Conservation (phyloP, 2,797 vertebrate genomes). For the Neomorphus geoffroyi region DNA sequence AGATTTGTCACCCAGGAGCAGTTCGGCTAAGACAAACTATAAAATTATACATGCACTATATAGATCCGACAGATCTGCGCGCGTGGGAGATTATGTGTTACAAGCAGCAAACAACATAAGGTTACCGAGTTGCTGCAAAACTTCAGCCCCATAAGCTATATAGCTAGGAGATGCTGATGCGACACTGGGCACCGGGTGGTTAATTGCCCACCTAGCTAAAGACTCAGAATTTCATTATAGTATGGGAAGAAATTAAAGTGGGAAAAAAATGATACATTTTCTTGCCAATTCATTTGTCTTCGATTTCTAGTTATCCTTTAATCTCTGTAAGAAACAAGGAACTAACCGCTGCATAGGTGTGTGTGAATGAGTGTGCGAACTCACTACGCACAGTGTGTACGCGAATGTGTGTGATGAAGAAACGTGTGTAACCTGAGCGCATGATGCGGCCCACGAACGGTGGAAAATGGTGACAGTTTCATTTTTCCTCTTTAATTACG, state of each 20-base stretch:
- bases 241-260: neutral
- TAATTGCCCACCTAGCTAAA: neutral
- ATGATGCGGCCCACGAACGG: neutral
- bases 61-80: neutral
- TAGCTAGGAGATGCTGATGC: neutral
- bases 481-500: slow-evolving; percentile 15
- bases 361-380: neutral
- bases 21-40: neutral
- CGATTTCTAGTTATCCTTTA: neutral
- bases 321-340: neutral
- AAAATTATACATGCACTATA: neutral
- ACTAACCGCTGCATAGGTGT: neutral
- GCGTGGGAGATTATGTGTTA: neutral
- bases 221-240: neutral
- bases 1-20: neutral
- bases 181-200: neutral
- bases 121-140: neutral
- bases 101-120: neutral
- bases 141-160: neutral
- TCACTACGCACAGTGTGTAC: accelerated
- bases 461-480: neutral
- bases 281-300: neutral
- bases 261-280: neutral
- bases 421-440: neutral
- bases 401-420: neutral